Evolutionary conservation across 2,888 invertebrate species (phyloP).

Genomic region (Drosophila meridiana): DNA sequence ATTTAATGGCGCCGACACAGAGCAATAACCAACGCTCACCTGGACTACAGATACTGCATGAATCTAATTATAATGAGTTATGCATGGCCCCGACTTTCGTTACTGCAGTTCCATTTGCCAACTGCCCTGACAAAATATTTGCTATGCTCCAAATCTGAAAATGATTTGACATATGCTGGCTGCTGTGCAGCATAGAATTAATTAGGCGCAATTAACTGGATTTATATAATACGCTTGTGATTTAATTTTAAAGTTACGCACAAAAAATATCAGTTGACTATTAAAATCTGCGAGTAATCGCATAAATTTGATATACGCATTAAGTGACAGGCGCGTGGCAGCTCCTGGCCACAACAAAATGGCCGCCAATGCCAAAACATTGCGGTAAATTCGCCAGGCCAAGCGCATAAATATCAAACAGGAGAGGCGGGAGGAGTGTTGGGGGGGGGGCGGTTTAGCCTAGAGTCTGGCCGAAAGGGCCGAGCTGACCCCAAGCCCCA

Average conservation of each 20-base stretch:
- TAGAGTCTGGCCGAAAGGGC: conserved; percentile 23
- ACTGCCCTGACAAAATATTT: conserved; percentile 45
- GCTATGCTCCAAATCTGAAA: conserved; percentile 35
- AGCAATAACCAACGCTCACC: conserved; percentile 62
- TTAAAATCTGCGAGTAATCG: conserved; percentile 22
- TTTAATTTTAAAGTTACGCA: conserved; percentile 21
- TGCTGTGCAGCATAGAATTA: conserved; percentile 37
- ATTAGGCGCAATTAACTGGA: conserved; percentile 44
- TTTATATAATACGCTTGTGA: conserved; percentile 26
- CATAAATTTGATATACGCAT: conserved; percentile 40
- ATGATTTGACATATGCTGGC: conserved; percentile 36
- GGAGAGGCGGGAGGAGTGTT: background rate
- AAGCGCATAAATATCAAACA: conserved; percentile 57
- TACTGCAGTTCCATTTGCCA: conserved; percentile 32
- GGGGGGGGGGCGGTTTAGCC: background rate
- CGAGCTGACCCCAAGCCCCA: conserved; percentile 23
- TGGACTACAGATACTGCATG: conserved; percentile 30
- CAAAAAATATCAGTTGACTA: background rate
- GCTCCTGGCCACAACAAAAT: conserved; percentile 70
- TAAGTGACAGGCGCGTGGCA: conserved; percentile 73
- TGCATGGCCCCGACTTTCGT: conserved; percentile 58
- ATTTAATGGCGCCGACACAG: conserved; percentile 68
- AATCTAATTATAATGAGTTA: conserved; percentile 78
- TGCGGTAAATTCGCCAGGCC: conserved; percentile 64
- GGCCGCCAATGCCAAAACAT: conserved; percentile 74